Evolutionary conservation across 2,888 invertebrate species (phyloP).

Genomic region (Microctonus aethiopoides): DNA sequence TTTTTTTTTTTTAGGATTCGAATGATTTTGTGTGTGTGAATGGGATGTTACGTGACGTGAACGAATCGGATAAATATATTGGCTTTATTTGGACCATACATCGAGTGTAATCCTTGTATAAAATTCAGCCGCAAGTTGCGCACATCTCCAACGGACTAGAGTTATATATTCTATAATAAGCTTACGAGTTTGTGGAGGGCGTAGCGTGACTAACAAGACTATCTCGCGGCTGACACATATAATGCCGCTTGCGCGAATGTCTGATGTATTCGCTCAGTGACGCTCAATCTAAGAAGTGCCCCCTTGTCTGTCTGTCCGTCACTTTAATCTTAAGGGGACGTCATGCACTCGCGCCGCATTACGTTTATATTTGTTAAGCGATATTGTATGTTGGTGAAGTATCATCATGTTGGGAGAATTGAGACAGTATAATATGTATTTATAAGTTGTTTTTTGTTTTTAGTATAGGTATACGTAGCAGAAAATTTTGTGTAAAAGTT

Average conservation of each 20-base stretch:
- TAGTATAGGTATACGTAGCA: too few relatives aligned
- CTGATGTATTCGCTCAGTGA: constrained; percentile 48
- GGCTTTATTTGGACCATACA: not conserved
- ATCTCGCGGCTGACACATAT: constrained; percentile 52
- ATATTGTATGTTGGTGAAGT: not conserved
- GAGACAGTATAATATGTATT: too few relatives aligned
- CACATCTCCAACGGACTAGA: constrained; percentile 29
- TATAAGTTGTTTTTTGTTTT: too few relatives aligned
- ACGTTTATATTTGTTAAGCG: constrained; percentile 31
- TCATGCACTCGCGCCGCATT: constrained; percentile 25
- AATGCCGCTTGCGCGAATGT: constrained; percentile 41
- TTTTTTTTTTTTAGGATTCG: not conserved
- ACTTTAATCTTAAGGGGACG: constrained; percentile 37
- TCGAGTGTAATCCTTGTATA: constrained; percentile 40
- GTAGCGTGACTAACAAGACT: constrained; percentile 57
- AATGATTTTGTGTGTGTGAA: not conserved
- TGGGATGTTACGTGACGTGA: not conserved
- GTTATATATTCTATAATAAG: constrained; percentile 46
- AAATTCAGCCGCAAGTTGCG: constrained; percentile 35
- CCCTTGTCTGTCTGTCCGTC: constrained; percentile 39
- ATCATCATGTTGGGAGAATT: too few relatives aligned
- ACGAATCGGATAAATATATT: not conserved
- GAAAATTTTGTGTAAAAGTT: too few relatives aligned
- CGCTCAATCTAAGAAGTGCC: constrained; percentile 44
- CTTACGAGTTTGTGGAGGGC: constrained; percentile 38